Conservation (phyloP, 1,140 invertebrate species). For the Megathymus violae region DNA sequence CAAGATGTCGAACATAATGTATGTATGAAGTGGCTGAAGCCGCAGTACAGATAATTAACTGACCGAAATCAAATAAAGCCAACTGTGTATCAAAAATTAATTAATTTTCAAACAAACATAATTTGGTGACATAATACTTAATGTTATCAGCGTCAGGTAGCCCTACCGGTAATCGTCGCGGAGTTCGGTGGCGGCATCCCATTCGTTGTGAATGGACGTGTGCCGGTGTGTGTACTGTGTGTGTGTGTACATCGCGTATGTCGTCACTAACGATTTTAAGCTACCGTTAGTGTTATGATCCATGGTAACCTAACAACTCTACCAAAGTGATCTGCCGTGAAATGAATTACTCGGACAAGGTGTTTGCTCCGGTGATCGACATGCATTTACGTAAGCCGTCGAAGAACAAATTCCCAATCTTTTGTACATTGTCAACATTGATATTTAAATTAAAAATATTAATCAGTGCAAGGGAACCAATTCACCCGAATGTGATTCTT, state of each 20-base stretch:
- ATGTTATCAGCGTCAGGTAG: constrained; percentile 40
- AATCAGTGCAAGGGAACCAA: no score
- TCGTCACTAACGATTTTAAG: constrained; percentile 39
- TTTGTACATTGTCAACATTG: no score
- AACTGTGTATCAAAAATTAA: constrained; percentile 8
- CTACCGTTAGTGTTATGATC: constrained; percentile 57
- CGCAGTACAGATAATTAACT: constrained; percentile 1
- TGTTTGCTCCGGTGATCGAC: neutral
- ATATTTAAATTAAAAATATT: no score
- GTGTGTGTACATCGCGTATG: constrained; percentile 19
- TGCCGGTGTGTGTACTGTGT: constrained; percentile 42
- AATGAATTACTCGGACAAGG: constrained; percentile 48
- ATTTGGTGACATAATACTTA: constrained; percentile 17
- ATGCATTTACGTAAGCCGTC: neutral
- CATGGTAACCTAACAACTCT: constrained; percentile 37
- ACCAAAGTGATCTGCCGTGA: constrained; percentile 42
- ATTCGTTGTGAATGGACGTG: constrained; percentile 55
- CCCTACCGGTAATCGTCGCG: constrained; percentile 58
- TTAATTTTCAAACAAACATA: constrained; percentile 7
- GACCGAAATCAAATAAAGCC: neutral
- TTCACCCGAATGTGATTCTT: no score
- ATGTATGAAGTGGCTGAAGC: no score
- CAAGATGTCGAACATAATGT: no score
- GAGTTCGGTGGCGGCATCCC: constrained; percentile 58
- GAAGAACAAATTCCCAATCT: no score